These are phyloP conservation scores for Vulpes lagopus DNA, from an alignment of 2,113 vertebrate genomes.

Conservation along the genomic window DNA sequence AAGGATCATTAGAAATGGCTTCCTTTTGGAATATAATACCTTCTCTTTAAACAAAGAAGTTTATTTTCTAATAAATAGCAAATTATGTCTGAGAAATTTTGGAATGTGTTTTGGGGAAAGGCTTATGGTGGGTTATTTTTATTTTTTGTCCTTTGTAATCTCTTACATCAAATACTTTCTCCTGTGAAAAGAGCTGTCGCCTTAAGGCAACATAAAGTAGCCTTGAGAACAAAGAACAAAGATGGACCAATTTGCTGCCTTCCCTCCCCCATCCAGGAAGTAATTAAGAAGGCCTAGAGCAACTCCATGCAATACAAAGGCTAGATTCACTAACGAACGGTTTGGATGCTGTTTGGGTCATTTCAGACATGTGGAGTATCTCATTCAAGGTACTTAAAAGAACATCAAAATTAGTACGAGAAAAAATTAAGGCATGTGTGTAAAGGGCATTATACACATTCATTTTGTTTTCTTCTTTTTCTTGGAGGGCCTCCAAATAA, in stretches of 20 bases:
- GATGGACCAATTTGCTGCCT: not conserved
- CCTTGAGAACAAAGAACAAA: slow-evolving; percentile 48
- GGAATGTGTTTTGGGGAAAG: slow-evolving; percentile 14
- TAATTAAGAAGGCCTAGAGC: slow-evolving; percentile 37
- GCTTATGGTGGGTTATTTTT: not conserved
- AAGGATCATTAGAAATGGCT: not conserved
- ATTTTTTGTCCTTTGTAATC: not conserved
- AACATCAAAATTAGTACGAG: not conserved
- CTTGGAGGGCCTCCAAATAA: slow-evolving; percentile 22
- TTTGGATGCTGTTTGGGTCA: slow-evolving; percentile 37
- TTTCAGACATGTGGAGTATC: slow-evolving; percentile 21
- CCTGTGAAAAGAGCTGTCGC: slow-evolving; percentile 31
- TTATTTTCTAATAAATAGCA: slow-evolving; percentile 14
- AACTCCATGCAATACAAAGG: slow-evolving; percentile 34
- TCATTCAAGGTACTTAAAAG: slow-evolving; percentile 42
- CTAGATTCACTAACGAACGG: slow-evolving; percentile 9
- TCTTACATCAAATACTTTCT: slow-evolving; percentile 45
- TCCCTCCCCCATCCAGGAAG: slow-evolving; percentile 46
- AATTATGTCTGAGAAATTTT: slow-evolving; percentile 26
- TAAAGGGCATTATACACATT: not conserved
- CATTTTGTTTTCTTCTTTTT: not conserved
- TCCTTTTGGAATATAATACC: not conserved
- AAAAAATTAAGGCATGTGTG: not conserved
- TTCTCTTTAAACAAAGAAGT: slow-evolving; percentile 45
- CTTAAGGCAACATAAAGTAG: slow-evolving; percentile 50